Evolutionary conservation across 2,888 invertebrate genomes (phyloP), one percentile per base, ranked within the genome.

Genomic region (Polyploca ridens): DNA sequence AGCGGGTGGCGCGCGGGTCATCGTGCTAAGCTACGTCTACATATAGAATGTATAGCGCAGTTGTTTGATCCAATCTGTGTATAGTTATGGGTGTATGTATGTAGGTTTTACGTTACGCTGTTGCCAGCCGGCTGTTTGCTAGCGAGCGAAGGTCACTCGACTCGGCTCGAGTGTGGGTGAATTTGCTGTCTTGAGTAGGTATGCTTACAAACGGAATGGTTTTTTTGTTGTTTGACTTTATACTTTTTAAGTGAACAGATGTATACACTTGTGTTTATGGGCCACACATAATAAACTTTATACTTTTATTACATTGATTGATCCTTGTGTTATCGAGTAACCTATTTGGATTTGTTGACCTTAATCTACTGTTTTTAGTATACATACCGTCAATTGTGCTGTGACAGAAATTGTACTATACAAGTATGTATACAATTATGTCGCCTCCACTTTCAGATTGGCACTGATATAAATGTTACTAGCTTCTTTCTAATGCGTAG

Each of bases 41-140:
- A 75, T 73, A 71, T 81, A 80, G 77, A 78, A 41, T n/a, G 41
- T 41, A 61, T 41, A 61, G 19, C 41, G 61, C 54, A 61, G 78
- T 82, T 83, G 82, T 82, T 85, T 85, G 85, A 85, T 84, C 81
- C 82, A 78, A 85, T 83, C 80, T 82, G 78, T 82, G 78, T 84
- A 77, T 81, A 79, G 74, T 64, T 80, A 77, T 76, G 69, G 76
- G n/a, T 46, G n/a, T 46, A 67, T 78, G 78, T 86, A 79, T 79
- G 79, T 76, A 78, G 79, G 83, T 84, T 84, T 84, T 84, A 84
- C 85, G 84, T 82, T 86, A 89, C 85, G 83, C 79, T 87, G 91
- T 91, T 91, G 87, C 91, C 90, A 90, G 88, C 89, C 90, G 88
- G 90, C 79, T 78, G 87, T 80, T 83, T 74, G 84, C 61, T 61